Evolutionary conservation across 2,797 vertebrate species (phyloP), one percentile per base, ranked within the genome.

Genomic region (Labroides dimidiatus): DNA sequence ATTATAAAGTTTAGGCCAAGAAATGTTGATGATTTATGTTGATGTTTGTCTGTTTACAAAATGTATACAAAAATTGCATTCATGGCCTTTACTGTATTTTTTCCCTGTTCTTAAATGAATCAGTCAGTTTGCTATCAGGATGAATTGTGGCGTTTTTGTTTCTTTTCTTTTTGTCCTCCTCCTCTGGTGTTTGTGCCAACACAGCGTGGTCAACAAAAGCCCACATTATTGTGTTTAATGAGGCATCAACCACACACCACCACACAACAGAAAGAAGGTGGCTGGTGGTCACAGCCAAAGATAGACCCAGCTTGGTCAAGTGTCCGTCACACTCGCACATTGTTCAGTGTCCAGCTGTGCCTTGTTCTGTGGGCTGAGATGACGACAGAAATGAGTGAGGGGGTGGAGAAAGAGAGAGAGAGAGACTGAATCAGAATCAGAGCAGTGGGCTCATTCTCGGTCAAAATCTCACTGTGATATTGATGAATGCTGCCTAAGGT

Each of bases 291-390:
- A 72, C 65, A 59, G 85, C 83, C 88, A 81, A 81, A 87, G 83
- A 90, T 84, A 87, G 81, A 83, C 70, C 73, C 69, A 24, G 77
- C 74, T 63, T 39, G 58, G 80, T 81, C 79, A 77, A 92, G 80
- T 80, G 74, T 20, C 74, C 58, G 67, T 81, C 81, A 84, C 86
- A 90, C 87, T 86, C 89, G 77, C 77, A 75, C 84, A 93, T 92
- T 94, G 92, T 93, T 91, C 82, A 66, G 83, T 85, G 88, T 85
- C 89, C 84, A 90, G 91, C 87, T 89, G 92, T 91, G 91, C 84
- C 87, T 91, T 89, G 91, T 89, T 87, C 81, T 81, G 77, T 90
- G 90, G 88, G 90, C 88, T 80, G 88, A 88, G 87, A 90, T 92
- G 92, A 93, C 86, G 85, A 86, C 92, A 88, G 75, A 74, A 72